phyloP scores from a whole-genome alignment of 2,797 vertebrate genomes.

The Gallirallus australis region DNA sequence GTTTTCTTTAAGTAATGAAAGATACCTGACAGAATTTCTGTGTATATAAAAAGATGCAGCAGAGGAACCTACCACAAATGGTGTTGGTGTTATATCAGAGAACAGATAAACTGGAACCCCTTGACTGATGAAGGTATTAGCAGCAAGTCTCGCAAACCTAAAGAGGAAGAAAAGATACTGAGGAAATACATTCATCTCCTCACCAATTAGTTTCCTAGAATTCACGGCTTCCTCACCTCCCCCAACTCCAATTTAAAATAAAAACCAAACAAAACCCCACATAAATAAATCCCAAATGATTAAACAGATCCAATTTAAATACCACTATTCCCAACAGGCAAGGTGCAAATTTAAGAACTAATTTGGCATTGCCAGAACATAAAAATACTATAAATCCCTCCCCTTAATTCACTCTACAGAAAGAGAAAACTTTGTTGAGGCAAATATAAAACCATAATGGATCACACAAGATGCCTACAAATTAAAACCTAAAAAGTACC shows the following conservation, averaged over 20 bases:
- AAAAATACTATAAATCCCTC: not conserved
- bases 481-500: conserved; percentile 50
- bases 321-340: not conserved
- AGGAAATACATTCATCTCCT: not conserved
- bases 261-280: not conserved
- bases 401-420: not conserved
- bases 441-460: not conserved
- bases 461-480: not conserved
- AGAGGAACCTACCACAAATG: conserved; percentile 90
- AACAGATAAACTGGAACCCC: conserved; percentile 93
- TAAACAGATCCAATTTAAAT: not conserved
- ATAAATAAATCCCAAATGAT: not conserved
- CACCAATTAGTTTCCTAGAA: not conserved
- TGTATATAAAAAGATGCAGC: not conserved
- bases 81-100: conserved; percentile 92
- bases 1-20: not conserved
- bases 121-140: conserved; percentile 88
- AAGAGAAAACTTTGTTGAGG: not conserved
- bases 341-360: not conserved
- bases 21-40: not conserved
- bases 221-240: not conserved
- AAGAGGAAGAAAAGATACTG: not conserved
- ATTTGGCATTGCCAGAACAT: not conserved
- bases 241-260: not conserved
- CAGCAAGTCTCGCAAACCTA: conserved; percentile 90